Base-by-base conservation (phyloP, 2,888 invertebrate species). In the Syrphus vitripennis region DNA sequence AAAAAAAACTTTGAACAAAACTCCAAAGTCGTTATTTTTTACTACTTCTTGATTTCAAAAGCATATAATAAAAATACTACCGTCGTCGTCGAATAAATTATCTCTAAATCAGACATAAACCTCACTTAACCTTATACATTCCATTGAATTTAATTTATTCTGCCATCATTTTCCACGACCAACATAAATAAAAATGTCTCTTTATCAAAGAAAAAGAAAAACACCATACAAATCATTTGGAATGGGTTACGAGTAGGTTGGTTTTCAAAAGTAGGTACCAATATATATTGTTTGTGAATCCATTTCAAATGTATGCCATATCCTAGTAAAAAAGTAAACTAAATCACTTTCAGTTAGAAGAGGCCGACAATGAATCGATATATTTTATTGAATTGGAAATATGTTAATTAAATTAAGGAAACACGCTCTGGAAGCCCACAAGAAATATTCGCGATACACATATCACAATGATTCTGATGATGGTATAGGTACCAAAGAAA, bases 361-460 rank as follows among this genome's bases (percentile, higher is more conserved):
- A 12, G 40, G 59, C 40, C 16, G 48, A 24, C 16, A n/a, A n/a
- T 24, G 14, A 72, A 78, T 78, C 82, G 72, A 78, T 78, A 71
- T 65, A 45, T 67, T 19, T 24, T 50, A 59, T 40, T 67, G 29
- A 59, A 74, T 40, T 24, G 24, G 34, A 42, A 75, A 57, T 40
- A 67, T 65, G 74, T 31, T 67, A 74, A 80, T 80, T 79, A 67
- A 57, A 67, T 65, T 59, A 59, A 37, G 34, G 24, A 45, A 57
- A 40, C 70, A 70, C 53, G 65, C 19, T 48, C 48, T 19, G 48
- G 4, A 65, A 37, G 24, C 50, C 48, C 24, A 67, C 24, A 67
- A 50, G 34, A 9, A 50, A 34, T 9, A 65, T 14, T 5, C 45
- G 29, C 45, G 42, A 63, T 63, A 63, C 21, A 37, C 21, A 59